Evolutionary conservation across 2,113 vertebrate genomes (phyloP).

Genomic region (Tauraco erythrolophus): DNA sequence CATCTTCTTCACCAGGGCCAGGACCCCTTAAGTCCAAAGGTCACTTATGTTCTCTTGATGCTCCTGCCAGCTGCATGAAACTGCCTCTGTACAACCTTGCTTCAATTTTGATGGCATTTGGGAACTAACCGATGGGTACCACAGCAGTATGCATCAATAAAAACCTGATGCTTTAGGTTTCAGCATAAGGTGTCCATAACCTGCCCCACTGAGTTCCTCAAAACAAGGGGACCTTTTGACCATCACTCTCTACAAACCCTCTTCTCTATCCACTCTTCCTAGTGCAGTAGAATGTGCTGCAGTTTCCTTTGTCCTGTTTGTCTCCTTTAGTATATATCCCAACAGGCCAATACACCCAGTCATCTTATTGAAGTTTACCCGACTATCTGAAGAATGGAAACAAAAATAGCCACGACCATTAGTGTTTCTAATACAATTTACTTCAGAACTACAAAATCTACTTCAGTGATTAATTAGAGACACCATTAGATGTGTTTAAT

Average conservation of each 20-base stretch:
- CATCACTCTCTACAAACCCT: not conserved
- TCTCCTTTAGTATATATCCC: not conserved
- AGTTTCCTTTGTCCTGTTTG: not conserved
- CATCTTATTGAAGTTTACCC: not conserved
- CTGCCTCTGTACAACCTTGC: not conserved
- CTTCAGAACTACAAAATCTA: not conserved
- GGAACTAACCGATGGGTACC: not conserved
- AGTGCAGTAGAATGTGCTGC: not conserved
- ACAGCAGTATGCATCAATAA: not conserved
- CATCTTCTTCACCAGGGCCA: not conserved
- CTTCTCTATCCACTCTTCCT: not conserved
- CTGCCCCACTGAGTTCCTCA: not conserved
- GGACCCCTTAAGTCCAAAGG: not conserved
- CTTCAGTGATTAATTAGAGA: constrained; percentile 1
- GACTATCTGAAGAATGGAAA: not conserved
- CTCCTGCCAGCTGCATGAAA: not conserved
- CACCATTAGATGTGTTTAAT: not conserved
- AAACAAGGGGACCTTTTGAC: not conserved
- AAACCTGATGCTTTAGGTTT: not conserved
- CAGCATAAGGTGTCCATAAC: not conserved
- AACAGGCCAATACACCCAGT: not conserved
- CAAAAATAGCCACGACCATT: not conserved
- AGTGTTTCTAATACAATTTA: not conserved
- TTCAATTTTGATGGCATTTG: not conserved
- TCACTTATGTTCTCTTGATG: not conserved